Evolutionary conservation across 2,797 vertebrate genomes (phyloP), one percentile per base, ranked within the genome.

Genomic region (Lindbergichthys nudifrons): DNA sequence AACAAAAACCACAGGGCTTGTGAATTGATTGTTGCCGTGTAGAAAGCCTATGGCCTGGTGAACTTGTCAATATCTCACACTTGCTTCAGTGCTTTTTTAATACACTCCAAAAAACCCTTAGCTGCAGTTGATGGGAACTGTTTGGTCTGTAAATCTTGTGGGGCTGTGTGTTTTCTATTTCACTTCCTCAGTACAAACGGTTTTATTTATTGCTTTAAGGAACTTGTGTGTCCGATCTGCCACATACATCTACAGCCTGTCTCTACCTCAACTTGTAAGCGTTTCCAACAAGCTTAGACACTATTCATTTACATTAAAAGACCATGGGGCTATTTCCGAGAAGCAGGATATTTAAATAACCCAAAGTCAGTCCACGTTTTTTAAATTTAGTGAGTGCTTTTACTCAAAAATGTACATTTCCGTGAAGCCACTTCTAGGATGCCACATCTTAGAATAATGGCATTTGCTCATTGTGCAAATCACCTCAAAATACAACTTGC

Each of bases 61-160:
- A 21, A 67, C 10, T 1, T 67, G 19, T 53, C 21, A 75, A 53
- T 64, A 59, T 32, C 43, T 63, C 65, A 43, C 11, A 57, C 36
- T 57, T 32, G 18, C n/a, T 21, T 18, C 3, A 56, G 3, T 21
- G 36, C 42, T 36, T 69, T 48, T 59, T 46, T 66, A 19, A 16
- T 3, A 21, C 16, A n/a, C 19, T 62, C 10, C 3, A 39, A 36
- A 16, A 58, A n/a, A 36, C 4, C 21, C n/a, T 56, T 23, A 43
- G 26, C 19, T 46, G 36, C 23, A 50, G 12, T 15, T n/a, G 48
- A 15, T 36, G 19, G 23, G 26, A 57, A 48, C 9, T 9, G 4
- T 54, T 23, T 53, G 48, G 45, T 61, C 10, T 48, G 42, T 53
- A 61, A 61, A 66, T 32, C 8, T 52, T 13, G 21, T 23, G 8